Conservation (phyloP, 2,888 invertebrate species). For the Neocrepidodera transversa region DNA sequence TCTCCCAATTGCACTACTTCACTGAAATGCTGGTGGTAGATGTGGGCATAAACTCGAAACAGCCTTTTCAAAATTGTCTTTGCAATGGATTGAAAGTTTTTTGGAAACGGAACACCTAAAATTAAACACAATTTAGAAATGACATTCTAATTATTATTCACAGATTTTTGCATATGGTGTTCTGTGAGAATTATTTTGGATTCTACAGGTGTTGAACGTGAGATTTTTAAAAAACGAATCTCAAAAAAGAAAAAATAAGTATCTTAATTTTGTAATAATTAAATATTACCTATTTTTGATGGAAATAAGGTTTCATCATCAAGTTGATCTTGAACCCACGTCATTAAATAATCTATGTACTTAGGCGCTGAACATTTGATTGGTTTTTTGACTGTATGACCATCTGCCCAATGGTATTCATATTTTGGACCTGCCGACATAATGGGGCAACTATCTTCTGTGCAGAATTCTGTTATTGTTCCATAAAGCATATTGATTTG, state of each 20-base stretch:
- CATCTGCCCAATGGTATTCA: conserved; percentile 99
- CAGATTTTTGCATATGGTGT: too few species aligned
- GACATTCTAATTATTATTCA: too few species aligned
- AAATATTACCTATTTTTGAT: conserved; percentile 89
- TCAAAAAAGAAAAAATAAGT: too few species aligned
- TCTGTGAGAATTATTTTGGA: too few species aligned
- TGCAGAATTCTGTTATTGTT: conserved; percentile 99
- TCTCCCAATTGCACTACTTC: conserved; percentile 97
- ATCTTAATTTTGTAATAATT: too few species aligned
- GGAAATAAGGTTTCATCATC: conserved; percentile 99
- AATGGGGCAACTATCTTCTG: conserved; percentile 94
- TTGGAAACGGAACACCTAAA: conserved; percentile 94
- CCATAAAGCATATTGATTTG: conserved; percentile 99
- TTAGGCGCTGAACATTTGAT: conserved; percentile 99
- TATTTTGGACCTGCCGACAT: conserved; percentile 99
- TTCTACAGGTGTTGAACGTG: too few species aligned
- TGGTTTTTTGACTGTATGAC: conserved; percentile 96
- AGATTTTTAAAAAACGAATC: too few species aligned
- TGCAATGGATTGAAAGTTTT: conserved; percentile 95
- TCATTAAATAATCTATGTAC: conserved; percentile 99
- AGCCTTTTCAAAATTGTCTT: conserved; percentile 97
- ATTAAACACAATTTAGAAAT: neutral
- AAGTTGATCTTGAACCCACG: conserved; percentile 99
- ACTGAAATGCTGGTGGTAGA: conserved; percentile 99
- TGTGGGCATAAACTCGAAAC: conserved; percentile 99